phyloP scores from a whole-genome alignment of 2,113 vertebrate genomes.

The Bungarus multicinctus region DNA sequence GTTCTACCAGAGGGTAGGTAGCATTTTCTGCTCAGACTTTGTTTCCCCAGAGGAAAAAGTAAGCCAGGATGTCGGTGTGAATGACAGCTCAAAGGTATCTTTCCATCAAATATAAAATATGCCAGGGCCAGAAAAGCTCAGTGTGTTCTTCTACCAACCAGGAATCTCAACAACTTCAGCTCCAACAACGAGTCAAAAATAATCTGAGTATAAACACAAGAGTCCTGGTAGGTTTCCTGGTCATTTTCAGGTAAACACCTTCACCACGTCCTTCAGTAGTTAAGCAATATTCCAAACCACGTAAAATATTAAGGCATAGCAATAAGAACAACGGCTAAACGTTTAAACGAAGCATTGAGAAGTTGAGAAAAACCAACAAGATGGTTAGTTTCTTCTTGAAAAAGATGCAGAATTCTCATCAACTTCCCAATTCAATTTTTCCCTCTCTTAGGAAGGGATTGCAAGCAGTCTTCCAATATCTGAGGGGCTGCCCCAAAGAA shows the following conservation, averaged over 20 bases:
- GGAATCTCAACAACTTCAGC: neutral
- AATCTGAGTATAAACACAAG: neutral
- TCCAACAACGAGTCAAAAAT: neutral
- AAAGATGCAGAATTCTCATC: neutral
- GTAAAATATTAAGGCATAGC: neutral
- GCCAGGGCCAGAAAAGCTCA: neutral
- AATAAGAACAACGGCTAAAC: neutral
- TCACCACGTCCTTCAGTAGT: neutral
- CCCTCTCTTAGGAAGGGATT: neutral
- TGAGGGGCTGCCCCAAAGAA: too few relatives aligned
- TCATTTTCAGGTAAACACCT: neutral
- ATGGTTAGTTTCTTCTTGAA: neutral
- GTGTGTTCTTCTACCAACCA: neutral
- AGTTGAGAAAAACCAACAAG: neutral
- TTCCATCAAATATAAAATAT: neutral
- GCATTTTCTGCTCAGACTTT: neutral
- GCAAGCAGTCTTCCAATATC: too few relatives aligned
- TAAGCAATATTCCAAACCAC: neutral
- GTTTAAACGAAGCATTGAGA: neutral
- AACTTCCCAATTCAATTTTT: neutral
- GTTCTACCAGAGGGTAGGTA: neutral
- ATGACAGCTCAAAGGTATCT: neutral
- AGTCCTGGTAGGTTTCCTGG: neutral
- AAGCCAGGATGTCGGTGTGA: neutral
- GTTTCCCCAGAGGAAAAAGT: neutral